These are phyloP conservation scores for Mythimna lalbum DNA, from an alignment of 2,888 invertebrate species.

Conservation along the genomic window DNA sequence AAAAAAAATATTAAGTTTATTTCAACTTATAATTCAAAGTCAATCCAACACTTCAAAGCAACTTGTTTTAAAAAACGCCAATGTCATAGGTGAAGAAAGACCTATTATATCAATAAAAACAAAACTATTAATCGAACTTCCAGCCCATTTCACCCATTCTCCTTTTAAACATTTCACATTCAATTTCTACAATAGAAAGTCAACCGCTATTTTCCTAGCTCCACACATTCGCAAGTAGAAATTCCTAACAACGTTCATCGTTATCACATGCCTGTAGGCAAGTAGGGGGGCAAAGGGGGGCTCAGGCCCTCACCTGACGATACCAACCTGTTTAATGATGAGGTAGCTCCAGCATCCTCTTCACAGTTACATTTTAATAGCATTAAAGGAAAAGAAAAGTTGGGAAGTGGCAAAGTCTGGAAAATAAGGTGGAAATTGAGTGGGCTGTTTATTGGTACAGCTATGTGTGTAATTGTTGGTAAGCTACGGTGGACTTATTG, in stretches of 20 bases:
- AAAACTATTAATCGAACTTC: not conserved
- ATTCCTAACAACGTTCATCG: conserved; percentile 62
- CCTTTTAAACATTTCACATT: not conserved
- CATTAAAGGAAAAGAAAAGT: conserved; percentile 20
- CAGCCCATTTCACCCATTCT: not conserved
- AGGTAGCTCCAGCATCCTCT: conserved; percentile 28
- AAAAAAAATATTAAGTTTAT: too few relatives aligned
- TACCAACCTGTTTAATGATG: conserved; percentile 49
- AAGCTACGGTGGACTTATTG: too few relatives aligned
- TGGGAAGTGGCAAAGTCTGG: not conserved
- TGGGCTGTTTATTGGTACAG: not conserved
- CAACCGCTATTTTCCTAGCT: conserved; percentile 32
- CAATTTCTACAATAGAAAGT: not conserved
- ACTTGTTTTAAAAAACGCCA: too few relatives aligned
- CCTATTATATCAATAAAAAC: too few relatives aligned
- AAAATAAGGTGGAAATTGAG: not conserved
- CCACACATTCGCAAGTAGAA: conserved; percentile 36
- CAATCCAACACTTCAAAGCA: too few relatives aligned
- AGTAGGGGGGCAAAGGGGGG: conserved; percentile 9
- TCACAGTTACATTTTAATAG: conserved; percentile 39
- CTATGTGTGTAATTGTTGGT: too few relatives aligned
- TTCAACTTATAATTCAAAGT: too few relatives aligned
- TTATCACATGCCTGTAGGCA: conserved; percentile 60
- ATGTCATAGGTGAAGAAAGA: too few relatives aligned
- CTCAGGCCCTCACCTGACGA: conserved; percentile 34